Conservation (phyloP, 2,113 vertebrate genomes). For the Pardalotus punctatus region DNA sequence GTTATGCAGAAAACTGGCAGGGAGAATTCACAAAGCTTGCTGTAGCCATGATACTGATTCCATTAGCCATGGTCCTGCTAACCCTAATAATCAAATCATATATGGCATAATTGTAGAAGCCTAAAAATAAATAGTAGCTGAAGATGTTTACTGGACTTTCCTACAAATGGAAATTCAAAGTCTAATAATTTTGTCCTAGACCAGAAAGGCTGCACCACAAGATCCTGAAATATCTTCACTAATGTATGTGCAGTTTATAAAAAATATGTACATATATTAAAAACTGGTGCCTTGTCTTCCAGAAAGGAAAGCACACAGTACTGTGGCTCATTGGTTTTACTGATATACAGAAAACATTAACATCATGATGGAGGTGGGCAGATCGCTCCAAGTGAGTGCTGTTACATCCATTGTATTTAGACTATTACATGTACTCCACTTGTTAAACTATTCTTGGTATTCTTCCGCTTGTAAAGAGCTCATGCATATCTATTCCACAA, state of each 20-base stretch:
- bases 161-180: background rate
- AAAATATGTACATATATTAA: background rate
- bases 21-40: constrained; percentile 69
- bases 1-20: constrained; percentile 71
- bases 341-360: background rate
- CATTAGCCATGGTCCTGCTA: constrained; percentile 75
- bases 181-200: background rate
- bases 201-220: background rate
- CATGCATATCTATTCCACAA: background rate
- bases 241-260: background rate
- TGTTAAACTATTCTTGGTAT: background rate
- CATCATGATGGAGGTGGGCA: background rate
- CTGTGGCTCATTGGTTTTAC: constrained; percentile 11
- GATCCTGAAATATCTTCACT: background rate
- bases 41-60: constrained; percentile 65
- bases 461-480: background rate
- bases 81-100: constrained; percentile 71
- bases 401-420: background rate
- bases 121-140: constrained; percentile 37
- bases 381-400: background rate
- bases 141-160: background rate
- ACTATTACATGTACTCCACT: background rate
- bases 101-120: constrained; percentile 52
- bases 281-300: constrained; percentile 16
- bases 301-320: background rate